Evolutionary conservation across 2,797 vertebrate genomes (phyloP).

Genomic region (Labroides dimidiatus): DNA sequence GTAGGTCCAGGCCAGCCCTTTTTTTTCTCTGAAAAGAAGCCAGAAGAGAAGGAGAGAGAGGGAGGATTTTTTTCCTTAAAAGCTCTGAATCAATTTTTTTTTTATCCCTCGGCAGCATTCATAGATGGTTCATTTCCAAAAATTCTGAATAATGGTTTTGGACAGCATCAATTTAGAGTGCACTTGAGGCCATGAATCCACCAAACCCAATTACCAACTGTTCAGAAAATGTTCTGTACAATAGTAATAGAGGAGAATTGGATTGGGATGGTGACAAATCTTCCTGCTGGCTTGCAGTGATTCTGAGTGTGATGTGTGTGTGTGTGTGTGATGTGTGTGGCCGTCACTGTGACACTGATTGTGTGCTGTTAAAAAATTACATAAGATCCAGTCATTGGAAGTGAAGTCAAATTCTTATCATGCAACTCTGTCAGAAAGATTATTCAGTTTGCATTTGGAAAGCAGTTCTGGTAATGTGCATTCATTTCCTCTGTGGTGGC

Average conservation of each 20-base stretch:
- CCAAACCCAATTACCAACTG: conserved; percentile 70
- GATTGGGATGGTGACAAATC: conserved; percentile 39
- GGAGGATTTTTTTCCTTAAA: conserved; percentile 50
- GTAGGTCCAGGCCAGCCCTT: conserved; percentile 25
- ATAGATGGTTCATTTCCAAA: conserved; percentile 67
- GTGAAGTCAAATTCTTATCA: conserved; percentile 29
- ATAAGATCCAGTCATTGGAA: conserved; percentile 11
- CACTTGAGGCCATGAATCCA: conserved; percentile 51
- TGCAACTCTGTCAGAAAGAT: conserved; percentile 16
- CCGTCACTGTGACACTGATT: neutral
- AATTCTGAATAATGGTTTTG: conserved; percentile 67
- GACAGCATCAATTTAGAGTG: conserved; percentile 60
- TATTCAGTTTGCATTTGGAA: conserved; percentile 30
- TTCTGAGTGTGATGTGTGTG: conserved; percentile 11
- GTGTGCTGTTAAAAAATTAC: conserved; percentile 8
- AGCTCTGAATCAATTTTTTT: conserved; percentile 50
- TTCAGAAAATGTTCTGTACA: conserved; percentile 49
- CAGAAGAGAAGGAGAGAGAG: conserved; percentile 22
- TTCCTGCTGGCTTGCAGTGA: conserved; percentile 24
- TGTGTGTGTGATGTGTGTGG: conserved; percentile 1
- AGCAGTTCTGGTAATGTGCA: conserved; percentile 13
- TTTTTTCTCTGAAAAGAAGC: conserved; percentile 33
- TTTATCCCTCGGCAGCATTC: conserved; percentile 40
- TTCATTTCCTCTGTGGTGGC: conserved; percentile 9
- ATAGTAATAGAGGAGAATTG: conserved; percentile 29